Percentiles rank a stretch among this genome's conserved stretches.
These are phyloP conservation scores for Nomia melanderi DNA, from an alignment of 1,140 invertebrate species.

Conservation along the genomic window DNA sequence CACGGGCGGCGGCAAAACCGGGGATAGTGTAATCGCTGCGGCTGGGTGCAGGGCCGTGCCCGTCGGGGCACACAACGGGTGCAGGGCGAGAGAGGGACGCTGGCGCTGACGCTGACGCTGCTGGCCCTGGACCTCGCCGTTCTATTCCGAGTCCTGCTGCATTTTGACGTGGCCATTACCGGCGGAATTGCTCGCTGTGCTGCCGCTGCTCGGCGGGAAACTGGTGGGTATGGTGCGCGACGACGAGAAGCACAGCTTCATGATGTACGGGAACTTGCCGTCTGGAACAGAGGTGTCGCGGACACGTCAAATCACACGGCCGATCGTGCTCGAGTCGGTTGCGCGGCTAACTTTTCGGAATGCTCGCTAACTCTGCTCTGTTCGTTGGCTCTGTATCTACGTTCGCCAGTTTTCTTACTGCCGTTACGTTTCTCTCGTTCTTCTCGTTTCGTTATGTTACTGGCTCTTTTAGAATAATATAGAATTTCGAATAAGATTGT, in stretches of 20 bases:
- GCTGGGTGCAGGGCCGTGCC: slow-evolving; percentile 75
- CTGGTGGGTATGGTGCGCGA: slow-evolving; percentile 87
- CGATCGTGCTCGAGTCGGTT: too few species aligned
- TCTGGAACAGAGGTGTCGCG: slow-evolving; percentile 80
- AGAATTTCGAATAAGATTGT: too few species aligned
- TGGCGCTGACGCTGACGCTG: slow-evolving; percentile 74
- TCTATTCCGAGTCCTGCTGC: slow-evolving; percentile 81
- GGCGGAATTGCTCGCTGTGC: slow-evolving; percentile 74
- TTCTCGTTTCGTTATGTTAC: too few species aligned
- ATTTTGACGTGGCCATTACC: slow-evolving; percentile 80
- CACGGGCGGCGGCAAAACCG: slow-evolving; percentile 74
- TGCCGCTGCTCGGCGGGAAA: slow-evolving; percentile 76
- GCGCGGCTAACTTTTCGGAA: too few species aligned
- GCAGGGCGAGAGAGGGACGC: slow-evolving; percentile 78
- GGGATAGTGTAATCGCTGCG: slow-evolving; percentile 78
- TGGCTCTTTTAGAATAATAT: too few species aligned
- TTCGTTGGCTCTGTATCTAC: too few species aligned
- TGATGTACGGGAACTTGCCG: slow-evolving; percentile 97
- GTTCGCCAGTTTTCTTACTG: too few species aligned
- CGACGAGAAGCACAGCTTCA: slow-evolving; percentile 97
- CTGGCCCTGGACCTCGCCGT: slow-evolving; percentile 80
- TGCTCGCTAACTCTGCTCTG: too few species aligned
- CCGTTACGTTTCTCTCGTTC: too few species aligned
- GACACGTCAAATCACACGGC: not conserved
- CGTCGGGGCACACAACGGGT: slow-evolving; percentile 76